These are phyloP conservation scores for Myripristis murdjan DNA, from an alignment of 2,797 vertebrate species.

Conservation along the genomic window DNA sequence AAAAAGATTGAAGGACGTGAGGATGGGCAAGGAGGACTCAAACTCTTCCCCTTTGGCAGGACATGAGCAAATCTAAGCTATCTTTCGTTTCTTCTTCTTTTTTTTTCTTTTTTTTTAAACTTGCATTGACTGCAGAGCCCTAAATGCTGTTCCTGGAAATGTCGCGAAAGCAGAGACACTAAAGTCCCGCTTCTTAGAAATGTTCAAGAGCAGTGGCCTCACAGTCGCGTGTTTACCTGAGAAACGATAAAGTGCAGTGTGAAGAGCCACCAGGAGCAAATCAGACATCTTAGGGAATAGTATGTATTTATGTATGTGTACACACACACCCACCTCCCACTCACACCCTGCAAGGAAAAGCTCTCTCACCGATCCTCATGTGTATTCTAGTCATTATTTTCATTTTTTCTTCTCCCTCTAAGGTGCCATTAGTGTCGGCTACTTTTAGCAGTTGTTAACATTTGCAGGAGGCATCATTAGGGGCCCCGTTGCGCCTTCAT, in stretches of 20 bases:
- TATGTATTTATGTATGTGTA: constrained; percentile 42
- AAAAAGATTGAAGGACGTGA: constrained; percentile 58
- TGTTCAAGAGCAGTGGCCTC: constrained; percentile 29
- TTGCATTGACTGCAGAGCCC: constrained; percentile 35
- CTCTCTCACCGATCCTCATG: constrained; percentile 17
- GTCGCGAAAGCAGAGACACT: constrained; percentile 16
- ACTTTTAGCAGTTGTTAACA: constrained; percentile 48
- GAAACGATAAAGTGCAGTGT: constrained; percentile 9
- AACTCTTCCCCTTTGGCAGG: constrained; percentile 33
- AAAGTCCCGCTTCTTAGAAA: constrained; percentile 39
- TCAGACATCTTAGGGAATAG: constrained; percentile 41
- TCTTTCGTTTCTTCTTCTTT: not conserved
- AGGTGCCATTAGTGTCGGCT: constrained; percentile 28
- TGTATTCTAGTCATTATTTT: constrained; percentile 48
- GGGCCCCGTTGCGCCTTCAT: constrained; percentile 6
- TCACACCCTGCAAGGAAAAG: constrained; percentile 7
- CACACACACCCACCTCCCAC: constrained; percentile 40
- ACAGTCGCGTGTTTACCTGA: constrained; percentile 32
- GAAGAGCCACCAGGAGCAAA: constrained; percentile 16
- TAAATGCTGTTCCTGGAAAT: constrained; percentile 52
- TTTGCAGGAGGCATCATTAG: constrained; percentile 38
- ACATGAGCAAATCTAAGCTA: constrained; percentile 18
- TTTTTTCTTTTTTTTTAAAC: not conserved
- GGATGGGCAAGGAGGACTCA: constrained; percentile 42
- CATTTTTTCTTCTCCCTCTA: constrained; percentile 32